Evolutionary conservation across 2,113 vertebrate genomes (phyloP), one percentile per base, ranked within the genome.

Genomic region (Candoia aspera): DNA sequence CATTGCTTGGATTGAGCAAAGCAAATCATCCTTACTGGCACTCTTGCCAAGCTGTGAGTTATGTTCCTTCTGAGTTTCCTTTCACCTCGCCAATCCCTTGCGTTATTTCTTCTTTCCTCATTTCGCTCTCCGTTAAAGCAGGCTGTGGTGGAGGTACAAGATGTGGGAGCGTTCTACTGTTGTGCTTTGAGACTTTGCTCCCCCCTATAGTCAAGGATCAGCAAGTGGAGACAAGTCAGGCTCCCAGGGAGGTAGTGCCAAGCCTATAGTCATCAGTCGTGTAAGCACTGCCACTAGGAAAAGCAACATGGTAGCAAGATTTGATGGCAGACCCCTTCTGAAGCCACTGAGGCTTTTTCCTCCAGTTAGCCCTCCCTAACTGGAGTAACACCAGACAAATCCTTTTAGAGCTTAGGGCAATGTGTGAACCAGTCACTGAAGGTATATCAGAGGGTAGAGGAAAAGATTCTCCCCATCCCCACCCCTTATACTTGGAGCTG

Each of bases 1-100:
- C 87, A 57, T 33, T 79, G 91, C 59, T 94, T 19, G 58, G 91
- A n/a, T 89, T 54, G 58, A 89, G 64, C 79, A 89, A 90, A 94
- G 86, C 37, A 83, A 87, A 79, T 58, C 53, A 57, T 58, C 33
- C 37, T 58, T 29, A 68, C 6, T 11, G 33, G n/a, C 49, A 87
- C 83, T 95, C 91, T 86, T 85, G 29, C 57, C n/a, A 46, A 42
- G 60, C 60, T 57, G 23, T 42, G 23, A 42, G 29, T 68, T 54
- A 64, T 54, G 37, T 68, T 29, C n/a, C 15, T 73, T 33, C 84
- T 87, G 23, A 5, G 54, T 21, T 33, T 10, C 10, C 53, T 87
- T 73, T 58, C 17, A 17, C 0, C 15, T 24, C n/a, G 53, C 21
- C n/a, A 59, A 29, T 73, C 62, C 33, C 58, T 12, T 10, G 33